phyloP scores from a whole-genome alignment of 2,113 vertebrate species.

The Apodemus speciosus region DNA sequence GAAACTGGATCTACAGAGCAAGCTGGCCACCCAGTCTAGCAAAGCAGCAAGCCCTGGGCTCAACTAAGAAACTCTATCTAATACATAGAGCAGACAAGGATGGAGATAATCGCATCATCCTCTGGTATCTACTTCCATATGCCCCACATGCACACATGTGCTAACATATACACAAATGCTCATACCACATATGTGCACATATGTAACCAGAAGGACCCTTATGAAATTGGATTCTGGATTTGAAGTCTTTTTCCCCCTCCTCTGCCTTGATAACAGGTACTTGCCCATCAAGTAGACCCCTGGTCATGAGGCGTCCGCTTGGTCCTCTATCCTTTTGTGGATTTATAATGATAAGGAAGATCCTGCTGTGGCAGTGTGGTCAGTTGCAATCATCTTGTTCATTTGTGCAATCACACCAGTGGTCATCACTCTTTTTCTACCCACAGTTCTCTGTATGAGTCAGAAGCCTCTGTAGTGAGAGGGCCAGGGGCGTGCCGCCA shows the following conservation, averaged over 20 bases:
- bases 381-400: background rate
- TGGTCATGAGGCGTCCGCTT: background rate
- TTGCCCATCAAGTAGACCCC: background rate
- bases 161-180: background rate
- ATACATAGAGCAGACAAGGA: background rate
- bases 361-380: background rate
- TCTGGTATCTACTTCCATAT: background rate
- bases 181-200: background rate
- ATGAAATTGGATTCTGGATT: background rate
- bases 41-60: background rate
- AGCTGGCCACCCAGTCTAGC: background rate
- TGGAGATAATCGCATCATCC: background rate
- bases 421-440: background rate
- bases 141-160: background rate
- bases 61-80: background rate
- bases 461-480: background rate
- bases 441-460: slow-evolving; percentile 23
- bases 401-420: background rate
- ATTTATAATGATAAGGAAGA: background rate
- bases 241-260: background rate
- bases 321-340: background rate
- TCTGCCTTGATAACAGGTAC: background rate
- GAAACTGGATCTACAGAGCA: background rate
- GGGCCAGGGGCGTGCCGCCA: background rate
- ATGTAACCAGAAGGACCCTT: background rate